A percentile compares a stretch with the other conserved stretches of the same genome.
Evolutionary conservation across 2,888 invertebrate species (phyloP).

Genomic region (Eristalis arbustorum): DNA sequence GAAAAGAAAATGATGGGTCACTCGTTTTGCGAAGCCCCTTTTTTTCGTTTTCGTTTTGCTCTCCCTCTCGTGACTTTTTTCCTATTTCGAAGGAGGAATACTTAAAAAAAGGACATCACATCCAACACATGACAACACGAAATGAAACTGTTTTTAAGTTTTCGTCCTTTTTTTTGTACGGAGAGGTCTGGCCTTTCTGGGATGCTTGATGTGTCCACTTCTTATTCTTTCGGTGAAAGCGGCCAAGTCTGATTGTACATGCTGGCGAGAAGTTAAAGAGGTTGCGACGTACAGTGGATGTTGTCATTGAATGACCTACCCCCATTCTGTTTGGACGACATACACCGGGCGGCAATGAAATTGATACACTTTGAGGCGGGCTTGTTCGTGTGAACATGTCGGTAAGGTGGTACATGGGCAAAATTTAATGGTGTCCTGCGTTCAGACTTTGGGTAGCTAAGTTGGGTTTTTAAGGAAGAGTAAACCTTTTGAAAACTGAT

Average conservation of each 20-base stretch:
- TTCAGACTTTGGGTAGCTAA: no score
- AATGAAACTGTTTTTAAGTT: constrained; percentile 41
- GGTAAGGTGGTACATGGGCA: neutral
- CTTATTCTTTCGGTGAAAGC: neutral
- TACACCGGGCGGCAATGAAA: neutral
- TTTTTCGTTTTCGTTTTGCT: constrained; percentile 6
- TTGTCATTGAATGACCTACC: constrained; percentile 25
- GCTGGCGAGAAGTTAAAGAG: neutral
- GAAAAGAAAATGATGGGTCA: constrained; percentile 42
- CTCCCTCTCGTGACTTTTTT: neutral
- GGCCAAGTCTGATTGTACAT: neutral
- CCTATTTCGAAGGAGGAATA: constrained; percentile 20
- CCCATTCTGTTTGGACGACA: neutral
- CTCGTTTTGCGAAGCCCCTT: constrained; percentile 32
- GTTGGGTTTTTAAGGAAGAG: no score
- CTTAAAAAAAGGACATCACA: constrained; percentile 44
- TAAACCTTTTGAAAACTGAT: no score
- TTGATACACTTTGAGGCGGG: no score
- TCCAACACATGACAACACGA: constrained; percentile 46
- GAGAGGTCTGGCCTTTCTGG: neutral
- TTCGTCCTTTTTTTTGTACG: neutral
- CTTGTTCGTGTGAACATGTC: neutral
- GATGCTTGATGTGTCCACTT: neutral
- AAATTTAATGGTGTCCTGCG: neutral
- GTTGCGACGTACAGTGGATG: constrained; percentile 8